Evolutionary conservation across 2,113 vertebrate genomes (phyloP).

Genomic region (Platycercus adscitus): DNA sequence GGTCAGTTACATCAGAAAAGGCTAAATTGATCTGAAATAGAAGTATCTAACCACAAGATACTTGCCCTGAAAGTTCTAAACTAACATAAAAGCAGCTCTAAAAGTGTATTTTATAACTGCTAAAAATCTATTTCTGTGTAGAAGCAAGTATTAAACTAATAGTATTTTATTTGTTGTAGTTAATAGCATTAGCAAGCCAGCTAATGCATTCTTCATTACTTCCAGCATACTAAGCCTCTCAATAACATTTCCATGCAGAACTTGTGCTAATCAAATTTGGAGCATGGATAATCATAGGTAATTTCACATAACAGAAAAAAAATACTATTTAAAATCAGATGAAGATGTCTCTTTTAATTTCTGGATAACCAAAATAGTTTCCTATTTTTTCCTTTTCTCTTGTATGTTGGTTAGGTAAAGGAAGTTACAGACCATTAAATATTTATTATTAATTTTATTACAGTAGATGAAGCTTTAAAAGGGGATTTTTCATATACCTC

Average conservation of each 20-base stretch:
- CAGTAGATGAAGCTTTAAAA: neutral
- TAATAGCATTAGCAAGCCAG: neutral
- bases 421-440: neutral
- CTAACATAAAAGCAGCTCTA: neutral
- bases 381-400: neutral
- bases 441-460: neutral
- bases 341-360: neutral
- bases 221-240: neutral
- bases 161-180: neutral
- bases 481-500: neutral
- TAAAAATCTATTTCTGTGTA: neutral
- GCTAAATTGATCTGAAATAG: neutral
- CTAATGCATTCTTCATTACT: neutral
- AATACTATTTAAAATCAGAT: neutral
- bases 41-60: neutral
- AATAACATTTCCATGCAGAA: neutral
- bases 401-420: neutral
- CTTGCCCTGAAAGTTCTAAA: neutral
- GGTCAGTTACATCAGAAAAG: neutral
- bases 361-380: neutral
- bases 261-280: neutral
- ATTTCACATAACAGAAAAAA: neutral
- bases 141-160: neutral
- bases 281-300: neutral
- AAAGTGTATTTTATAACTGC: neutral